phyloP scores from a whole-genome alignment of 2,113 vertebrate genomes.

The Myrmecophaga tridactyla region DNA sequence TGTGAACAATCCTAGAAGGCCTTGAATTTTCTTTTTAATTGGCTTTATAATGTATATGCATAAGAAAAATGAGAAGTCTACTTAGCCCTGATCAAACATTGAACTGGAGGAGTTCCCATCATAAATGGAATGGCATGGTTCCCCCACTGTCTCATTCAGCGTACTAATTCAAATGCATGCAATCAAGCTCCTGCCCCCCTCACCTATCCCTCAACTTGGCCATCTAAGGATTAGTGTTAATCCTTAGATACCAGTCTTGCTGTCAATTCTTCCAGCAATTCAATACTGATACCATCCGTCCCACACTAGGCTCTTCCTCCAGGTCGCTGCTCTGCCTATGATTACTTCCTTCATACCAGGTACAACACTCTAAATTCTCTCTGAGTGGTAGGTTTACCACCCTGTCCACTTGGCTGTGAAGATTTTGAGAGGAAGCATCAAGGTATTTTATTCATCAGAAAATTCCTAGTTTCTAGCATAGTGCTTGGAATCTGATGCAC shows the following conservation, averaged over 20 bases:
- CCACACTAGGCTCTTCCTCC: background rate
- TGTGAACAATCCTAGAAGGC: background rate
- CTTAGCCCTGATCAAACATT: background rate
- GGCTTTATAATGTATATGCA: background rate
- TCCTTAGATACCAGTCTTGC: background rate
- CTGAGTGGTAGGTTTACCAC: background rate
- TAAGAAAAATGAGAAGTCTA: background rate
- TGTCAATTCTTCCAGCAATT: background rate
- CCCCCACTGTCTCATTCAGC: background rate
- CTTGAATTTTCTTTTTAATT: background rate
- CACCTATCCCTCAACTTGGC: background rate
- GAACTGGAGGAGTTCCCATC: background rate
- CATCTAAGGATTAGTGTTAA: background rate
- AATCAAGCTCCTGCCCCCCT: fast-evolving
- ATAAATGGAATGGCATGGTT: background rate
- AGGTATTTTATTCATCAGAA: background rate
- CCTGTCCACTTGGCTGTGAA: background rate
- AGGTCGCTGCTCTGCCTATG: background rate
- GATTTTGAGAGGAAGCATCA: background rate
- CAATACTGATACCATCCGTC: background rate
- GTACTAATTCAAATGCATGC: background rate
- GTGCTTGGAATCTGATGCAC: background rate
- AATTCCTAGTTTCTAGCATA: background rate
- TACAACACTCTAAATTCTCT: background rate
- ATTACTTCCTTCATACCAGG: background rate